A percentile compares a stretch with the other conserved stretches of the same genome.
Conservation (phyloP, 2,113 vertebrate species). For the Rhombomys opimus region DNA sequence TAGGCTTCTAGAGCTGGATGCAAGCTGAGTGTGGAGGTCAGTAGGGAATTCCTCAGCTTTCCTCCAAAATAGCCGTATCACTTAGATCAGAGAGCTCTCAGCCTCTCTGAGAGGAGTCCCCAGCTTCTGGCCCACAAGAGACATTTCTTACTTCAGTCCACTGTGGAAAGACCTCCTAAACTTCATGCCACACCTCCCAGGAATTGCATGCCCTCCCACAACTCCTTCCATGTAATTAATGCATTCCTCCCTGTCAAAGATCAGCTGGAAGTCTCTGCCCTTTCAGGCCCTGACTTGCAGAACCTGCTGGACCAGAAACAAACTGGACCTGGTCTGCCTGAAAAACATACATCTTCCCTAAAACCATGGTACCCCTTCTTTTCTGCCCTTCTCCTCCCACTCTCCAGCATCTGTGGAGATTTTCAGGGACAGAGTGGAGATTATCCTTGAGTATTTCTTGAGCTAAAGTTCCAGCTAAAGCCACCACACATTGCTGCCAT, state of each 20-base stretch:
- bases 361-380: not conserved
- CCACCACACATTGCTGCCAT: no score
- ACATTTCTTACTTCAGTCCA: not conserved
- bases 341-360: not conserved
- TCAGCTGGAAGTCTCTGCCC: not conserved
- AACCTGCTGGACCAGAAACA: slow-evolving; percentile 53
- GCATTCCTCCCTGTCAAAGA: not conserved
- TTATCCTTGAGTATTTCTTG: not conserved
- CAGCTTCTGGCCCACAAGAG: not conserved
- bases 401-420: not conserved
- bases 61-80: not conserved
- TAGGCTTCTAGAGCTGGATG: not conserved
- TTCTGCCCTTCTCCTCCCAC: not conserved
- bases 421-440: not conserved
- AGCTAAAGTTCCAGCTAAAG: not conserved
- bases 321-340: not conserved
- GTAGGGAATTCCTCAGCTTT: not conserved
- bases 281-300: not conserved
- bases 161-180: not conserved
- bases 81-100: not conserved
- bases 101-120: not conserved
- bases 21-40: not conserved
- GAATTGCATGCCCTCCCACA: not conserved
- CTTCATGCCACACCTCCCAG: not conserved
- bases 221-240: not conserved